These are phyloP conservation scores for human (Homo sapiens) DNA, from an alignment of 2,113 vertebrate species.

Conservation along the genomic window DNA sequence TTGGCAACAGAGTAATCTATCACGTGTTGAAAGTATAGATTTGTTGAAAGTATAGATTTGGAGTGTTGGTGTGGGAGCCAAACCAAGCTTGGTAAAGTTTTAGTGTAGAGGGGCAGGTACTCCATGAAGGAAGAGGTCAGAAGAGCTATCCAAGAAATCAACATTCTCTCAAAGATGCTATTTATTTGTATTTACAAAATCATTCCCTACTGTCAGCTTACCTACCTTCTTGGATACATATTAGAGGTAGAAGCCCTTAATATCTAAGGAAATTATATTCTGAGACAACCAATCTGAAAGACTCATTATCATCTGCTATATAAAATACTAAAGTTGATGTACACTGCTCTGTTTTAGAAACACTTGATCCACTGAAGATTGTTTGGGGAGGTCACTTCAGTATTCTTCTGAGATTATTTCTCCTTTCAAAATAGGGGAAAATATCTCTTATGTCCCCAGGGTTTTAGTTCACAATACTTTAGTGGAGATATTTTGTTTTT, in stretches of 20 bases:
- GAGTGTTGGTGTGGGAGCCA: not conserved
- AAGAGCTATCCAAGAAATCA: not conserved
- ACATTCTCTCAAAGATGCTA: not conserved
- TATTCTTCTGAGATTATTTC: not conserved
- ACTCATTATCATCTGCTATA: not conserved
- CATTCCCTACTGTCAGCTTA: not conserved
- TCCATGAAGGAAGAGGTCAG: not conserved
- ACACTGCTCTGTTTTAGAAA: not conserved
- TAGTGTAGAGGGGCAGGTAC: not conserved
- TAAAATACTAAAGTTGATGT: not conserved
- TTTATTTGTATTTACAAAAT: not conserved
- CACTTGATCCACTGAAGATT: not conserved
- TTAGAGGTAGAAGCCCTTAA: not conserved
- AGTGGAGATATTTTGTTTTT: slow-evolving; percentile 2
- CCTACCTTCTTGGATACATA: not conserved
- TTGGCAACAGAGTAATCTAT: not conserved
- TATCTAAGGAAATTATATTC: not conserved
- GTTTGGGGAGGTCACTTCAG: not conserved
- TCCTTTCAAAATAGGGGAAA: not conserved
- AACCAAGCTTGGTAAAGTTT: not conserved
- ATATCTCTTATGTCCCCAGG: not conserved
- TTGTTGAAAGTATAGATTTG: not conserved
- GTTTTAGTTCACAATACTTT: not conserved
- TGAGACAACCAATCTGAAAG: not conserved
- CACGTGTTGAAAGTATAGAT: not conserved